Base-by-base conservation (phyloP, 2,888 invertebrate genomes). In the Pherbina coryleti region DNA sequence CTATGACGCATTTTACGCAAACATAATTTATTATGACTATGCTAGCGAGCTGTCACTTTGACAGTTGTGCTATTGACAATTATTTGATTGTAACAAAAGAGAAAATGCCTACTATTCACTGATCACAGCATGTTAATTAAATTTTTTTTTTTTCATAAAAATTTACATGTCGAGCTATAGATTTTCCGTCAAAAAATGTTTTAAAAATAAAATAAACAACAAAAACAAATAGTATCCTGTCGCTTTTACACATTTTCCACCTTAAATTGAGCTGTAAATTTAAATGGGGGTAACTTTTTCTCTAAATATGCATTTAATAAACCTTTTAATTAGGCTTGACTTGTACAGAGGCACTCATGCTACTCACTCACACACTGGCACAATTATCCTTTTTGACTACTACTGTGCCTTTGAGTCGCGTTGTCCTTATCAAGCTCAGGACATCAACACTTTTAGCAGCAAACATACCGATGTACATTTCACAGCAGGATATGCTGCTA, bases 301-400 rank as follows among this genome's bases (percentile, higher is more conserved):
- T 62, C 62, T 14, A 49, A 31, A 28, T 11, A 31, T 31, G 14
- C 49, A 53, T 53, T 76, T 81, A 82, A 83, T 82, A 82, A 84
- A 74, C 79, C 81, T 81, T 84, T 84, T 84, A 85, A 84, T 84
- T 84, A 82, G 80, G 79, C 78, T 62, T 9, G 51, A 31, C 53
- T 31, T 22, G 31, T 28, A 11, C 73, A 51, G 11, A 14, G 3
- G 3, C 57, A 22, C 57, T 25, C 44, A 44, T 44, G 44, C 11
- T 44, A 44, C 25, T 25, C 57, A 69, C 69, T 17, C 22, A 19
- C n/a, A n/a, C 53, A 55, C 31, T 28, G 53, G 79, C 78, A 57
- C 62, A 74, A 74, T 75, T 74, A 75, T 62, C 76, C 71, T 70
- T 51, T 62, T 62, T 62, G 76, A 76, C 71, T 76, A 77, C 44